Conservation (phyloP, 1,140 invertebrate species). For the Atta cephalotes region DNA sequence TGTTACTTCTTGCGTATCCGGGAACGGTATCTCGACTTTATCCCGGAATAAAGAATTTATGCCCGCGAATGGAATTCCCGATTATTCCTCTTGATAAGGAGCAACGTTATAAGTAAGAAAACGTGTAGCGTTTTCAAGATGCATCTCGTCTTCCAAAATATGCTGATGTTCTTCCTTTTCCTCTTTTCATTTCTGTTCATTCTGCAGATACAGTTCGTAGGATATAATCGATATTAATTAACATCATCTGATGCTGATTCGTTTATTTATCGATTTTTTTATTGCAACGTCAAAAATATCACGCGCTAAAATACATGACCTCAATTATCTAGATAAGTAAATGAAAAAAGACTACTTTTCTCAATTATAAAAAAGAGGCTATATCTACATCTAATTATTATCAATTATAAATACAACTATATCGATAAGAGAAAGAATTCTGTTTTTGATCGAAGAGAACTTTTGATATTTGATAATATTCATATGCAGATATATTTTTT, state of each 20-base stretch:
- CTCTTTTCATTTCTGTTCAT: background rate
- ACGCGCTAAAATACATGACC: background rate
- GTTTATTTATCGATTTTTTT: background rate
- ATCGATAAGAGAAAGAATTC: too few relatives aligned
- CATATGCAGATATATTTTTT: too few relatives aligned
- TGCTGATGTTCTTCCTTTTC: background rate
- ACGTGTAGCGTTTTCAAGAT: conserved; percentile 30
- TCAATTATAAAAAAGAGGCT: background rate
- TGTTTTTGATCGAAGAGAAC: too few relatives aligned
- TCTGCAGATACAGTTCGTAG: background rate
- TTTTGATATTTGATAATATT: too few relatives aligned
- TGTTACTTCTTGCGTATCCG: conserved; percentile 54
- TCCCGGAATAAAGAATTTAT: conserved; percentile 59
- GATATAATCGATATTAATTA: conserved; percentile 8
- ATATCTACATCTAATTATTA: conserved; percentile 53
- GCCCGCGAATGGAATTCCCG: conserved; percentile 52
- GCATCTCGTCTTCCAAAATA: background rate
- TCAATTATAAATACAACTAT: conserved; percentile 34
- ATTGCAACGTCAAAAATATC: background rate
- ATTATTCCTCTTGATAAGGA: conserved; percentile 44
- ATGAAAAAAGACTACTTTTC: background rate
- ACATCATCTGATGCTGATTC: background rate
- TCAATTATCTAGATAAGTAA: background rate
- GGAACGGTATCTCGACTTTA: conserved; percentile 36
- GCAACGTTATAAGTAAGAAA: conserved; percentile 40